These are phyloP conservation scores for Lepidonotus clava DNA, from an alignment of 2,888 invertebrate genomes.

Conservation along the genomic window DNA sequence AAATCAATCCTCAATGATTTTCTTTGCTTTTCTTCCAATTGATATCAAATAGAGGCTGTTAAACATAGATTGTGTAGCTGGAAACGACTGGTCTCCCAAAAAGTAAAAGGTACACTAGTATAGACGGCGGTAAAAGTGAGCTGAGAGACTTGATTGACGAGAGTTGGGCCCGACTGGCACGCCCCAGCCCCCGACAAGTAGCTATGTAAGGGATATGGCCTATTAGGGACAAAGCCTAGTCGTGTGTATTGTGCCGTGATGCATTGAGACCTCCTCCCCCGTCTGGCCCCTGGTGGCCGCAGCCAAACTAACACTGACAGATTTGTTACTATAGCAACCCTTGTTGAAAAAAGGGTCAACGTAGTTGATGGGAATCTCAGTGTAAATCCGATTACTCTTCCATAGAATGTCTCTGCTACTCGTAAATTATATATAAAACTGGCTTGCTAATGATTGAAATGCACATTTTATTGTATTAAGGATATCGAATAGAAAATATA, in stretches of 20 bases:
- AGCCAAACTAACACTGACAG: background rate
- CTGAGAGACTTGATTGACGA: background rate
- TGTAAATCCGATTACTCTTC: background rate
- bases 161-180: background rate
- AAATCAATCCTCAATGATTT: no score
- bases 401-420: no score
- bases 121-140: no score
- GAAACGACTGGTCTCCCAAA: no score
- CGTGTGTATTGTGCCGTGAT: background rate
- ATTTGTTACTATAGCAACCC: background rate
- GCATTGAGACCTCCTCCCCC: background rate
- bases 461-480: no score
- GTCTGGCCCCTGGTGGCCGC: background rate
- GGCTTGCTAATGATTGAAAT: no score
- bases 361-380: background rate
- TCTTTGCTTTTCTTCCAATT: no score
- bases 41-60: no score
- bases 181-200: background rate
- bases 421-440: no score
- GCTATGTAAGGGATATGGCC: conserved; percentile 33
- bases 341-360: background rate
- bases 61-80: no score
- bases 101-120: no score
- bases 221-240: conserved; percentile 10
- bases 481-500: no score